A percentile compares a stretch with the other conserved stretches of the same genome.
phyloP scores from a whole-genome alignment of 2,888 invertebrate species.

The Troides helena region DNA sequence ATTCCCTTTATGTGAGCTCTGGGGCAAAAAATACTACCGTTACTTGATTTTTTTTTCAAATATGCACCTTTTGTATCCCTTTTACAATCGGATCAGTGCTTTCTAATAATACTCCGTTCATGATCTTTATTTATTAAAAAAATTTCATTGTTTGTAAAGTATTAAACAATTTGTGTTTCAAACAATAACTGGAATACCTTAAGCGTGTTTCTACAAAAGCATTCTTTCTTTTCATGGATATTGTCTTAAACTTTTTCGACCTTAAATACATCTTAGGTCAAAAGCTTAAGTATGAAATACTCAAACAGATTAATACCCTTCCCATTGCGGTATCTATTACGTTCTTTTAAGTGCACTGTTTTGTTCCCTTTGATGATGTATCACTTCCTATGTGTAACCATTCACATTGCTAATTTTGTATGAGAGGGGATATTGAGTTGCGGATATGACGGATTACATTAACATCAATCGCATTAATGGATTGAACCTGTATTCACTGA shows the following conservation, averaged over 20 bases:
- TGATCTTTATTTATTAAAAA: neutral
- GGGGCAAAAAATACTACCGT: slow-evolving; percentile 53
- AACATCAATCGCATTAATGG: slow-evolving; percentile 58
- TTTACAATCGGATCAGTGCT: slow-evolving; percentile 68
- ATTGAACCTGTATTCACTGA: slow-evolving; percentile 44
- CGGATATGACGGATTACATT: slow-evolving; percentile 66
- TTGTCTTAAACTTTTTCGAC: neutral
- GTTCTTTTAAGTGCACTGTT: slow-evolving; percentile 11
- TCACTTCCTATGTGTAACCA: slow-evolving; percentile 46
- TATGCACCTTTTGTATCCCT: slow-evolving; percentile 56
- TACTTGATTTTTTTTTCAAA: slow-evolving; percentile 49
- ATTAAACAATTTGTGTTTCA: neutral
- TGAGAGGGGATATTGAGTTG: slow-evolving; percentile 49
- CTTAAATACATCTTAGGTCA: slow-evolving; percentile 1
- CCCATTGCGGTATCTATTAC: slow-evolving; percentile 13
- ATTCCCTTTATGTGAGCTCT: slow-evolving; percentile 58
- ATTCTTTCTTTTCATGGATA: neutral
- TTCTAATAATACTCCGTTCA: neutral
- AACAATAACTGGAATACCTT: neutral
- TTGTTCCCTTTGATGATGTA: slow-evolving; percentile 44
- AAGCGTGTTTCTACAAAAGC: neutral
- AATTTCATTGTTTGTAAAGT: neutral
- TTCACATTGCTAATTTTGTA: slow-evolving; percentile 61
- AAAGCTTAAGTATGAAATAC: slow-evolving; percentile 13
- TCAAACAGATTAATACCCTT: slow-evolving; percentile 14